Conservation (phyloP, 2,113 vertebrate species). For the Ptilonorhynchus violaceus region DNA sequence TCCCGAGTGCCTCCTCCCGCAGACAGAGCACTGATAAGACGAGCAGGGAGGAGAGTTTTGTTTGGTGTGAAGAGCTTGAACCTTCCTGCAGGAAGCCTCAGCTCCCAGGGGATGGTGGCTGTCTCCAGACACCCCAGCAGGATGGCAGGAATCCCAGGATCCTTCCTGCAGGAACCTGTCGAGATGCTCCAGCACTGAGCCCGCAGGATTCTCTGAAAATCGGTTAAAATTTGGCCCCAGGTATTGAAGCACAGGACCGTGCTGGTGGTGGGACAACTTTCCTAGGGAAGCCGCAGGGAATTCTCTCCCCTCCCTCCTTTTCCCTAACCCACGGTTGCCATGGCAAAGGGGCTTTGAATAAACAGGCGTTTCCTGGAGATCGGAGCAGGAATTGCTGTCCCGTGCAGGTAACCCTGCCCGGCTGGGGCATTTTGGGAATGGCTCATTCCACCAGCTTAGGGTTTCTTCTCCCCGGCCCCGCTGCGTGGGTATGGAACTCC, state of each 20-base stretch:
- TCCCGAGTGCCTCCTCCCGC: background rate
- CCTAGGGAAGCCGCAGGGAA: background rate
- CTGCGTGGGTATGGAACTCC: background rate
- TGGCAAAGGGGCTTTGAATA: background rate
- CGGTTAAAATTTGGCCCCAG: background rate
- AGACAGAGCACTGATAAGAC: background rate
- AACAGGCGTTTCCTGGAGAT: constrained; percentile 19
- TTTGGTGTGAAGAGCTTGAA: background rate
- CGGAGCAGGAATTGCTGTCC: background rate
- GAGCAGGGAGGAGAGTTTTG: background rate
- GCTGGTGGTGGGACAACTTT: background rate
- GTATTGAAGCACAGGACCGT: background rate
- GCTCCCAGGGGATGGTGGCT: background rate
- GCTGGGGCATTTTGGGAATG: background rate
- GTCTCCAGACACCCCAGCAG: background rate
- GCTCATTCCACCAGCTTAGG: background rate
- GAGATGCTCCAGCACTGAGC: background rate
- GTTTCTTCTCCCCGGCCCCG: background rate
- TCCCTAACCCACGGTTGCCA: background rate
- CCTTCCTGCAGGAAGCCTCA: background rate
- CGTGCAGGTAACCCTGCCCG: constrained; percentile 33
- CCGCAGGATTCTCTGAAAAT: background rate
- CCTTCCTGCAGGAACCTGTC: background rate
- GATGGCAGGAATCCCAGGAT: background rate
- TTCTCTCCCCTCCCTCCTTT: background rate